Evolutionary conservation across 2,888 invertebrate genomes (phyloP).

Genomic region (Agrochola lota): DNA sequence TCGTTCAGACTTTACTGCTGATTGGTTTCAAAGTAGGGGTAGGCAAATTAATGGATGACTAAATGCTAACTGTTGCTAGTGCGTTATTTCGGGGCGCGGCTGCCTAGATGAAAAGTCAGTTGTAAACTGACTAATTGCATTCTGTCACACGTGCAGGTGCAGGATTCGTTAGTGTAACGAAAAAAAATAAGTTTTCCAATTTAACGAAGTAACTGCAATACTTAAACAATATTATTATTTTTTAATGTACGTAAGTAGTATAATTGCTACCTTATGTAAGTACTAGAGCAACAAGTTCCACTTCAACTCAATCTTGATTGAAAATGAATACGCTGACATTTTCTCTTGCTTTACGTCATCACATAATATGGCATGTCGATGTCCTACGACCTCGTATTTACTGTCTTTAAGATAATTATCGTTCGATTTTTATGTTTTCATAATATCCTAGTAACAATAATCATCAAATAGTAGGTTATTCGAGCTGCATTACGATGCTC

Average conservation of each 20-base stretch:
- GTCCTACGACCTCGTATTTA: background rate
- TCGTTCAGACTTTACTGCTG: conserved; percentile 64
- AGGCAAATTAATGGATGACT: conserved; percentile 63
- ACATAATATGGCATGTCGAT: background rate
- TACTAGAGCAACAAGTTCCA: conserved; percentile 8
- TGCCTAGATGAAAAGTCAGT: conserved; percentile 23
- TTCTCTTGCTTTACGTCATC: conserved; percentile 3
- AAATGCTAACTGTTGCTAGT: conserved; percentile 50
- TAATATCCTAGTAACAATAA: conserved; percentile 11
- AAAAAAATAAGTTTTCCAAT: background rate
- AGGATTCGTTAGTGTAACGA: background rate
- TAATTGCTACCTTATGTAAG: conserved; percentile 10
- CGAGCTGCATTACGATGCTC: conserved; percentile 31
- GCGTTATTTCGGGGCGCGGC: conserved; percentile 30
- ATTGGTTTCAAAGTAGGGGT: conserved; percentile 62
- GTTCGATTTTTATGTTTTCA: conserved; percentile 18
- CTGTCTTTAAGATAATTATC: background rate
- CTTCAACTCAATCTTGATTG: conserved; percentile 12
- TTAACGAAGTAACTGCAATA: background rate
- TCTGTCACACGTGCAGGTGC: background rate
- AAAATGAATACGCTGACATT: conserved; percentile 18
- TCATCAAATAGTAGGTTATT: conserved; percentile 14
- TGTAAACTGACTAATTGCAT: background rate
- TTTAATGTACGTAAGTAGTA: conserved; percentile 1
- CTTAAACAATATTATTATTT: conserved; percentile 8